Evolutionary conservation across 1,140 invertebrate genomes (phyloP), one percentile per base, ranked within the genome.

Genomic region (Zelostemma sp.): DNA sequence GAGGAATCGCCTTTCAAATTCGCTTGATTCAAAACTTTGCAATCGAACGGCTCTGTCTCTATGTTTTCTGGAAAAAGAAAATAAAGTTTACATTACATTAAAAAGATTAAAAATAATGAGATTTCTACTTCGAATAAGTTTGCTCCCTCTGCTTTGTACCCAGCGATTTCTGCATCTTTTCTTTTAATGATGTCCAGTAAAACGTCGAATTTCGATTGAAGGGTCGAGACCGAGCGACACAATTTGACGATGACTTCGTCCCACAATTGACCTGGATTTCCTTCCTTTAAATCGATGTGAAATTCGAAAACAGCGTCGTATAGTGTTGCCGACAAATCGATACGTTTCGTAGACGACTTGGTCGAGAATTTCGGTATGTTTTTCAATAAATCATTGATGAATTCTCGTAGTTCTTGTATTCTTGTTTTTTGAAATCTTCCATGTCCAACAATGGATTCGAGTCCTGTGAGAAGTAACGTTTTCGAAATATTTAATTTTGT

Each of bases 71-170:
- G 4, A 38, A 38, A 2, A 38, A 38, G 2, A 38, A 38, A 38
- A 2, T 5, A 38, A 38, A 38, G n/a, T n/a, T n/a, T n/a, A 14
- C 9, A 38, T n/a, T 2, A 5, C 11, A 3, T 38, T 38, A 38
- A 38, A 38, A 2, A 38, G 12, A 38, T n/a, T n/a, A 5, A 38
- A n/a, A 38, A 38, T 38, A 6, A 31, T 11, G 11, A 31, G 11
- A 31, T 38, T 38, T 49, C 54, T 68, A 83, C 83, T 78, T 71
- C 78, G 68, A 18, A 78, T 73, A 35, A 85, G 63, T 58, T 78
- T 38, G 77, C 78, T 15, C 81, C 83, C 66, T 73, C 68, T 3
- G 77, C 71, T 75, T 78, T 84, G 33, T 85, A 84, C 25, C 83
- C 83, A 3, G 53, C 48, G 50, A 85, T 83, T 66, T 84, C 82